Conservation (phyloP, 2,113 vertebrate species). For the Anarhynchus alexandrinus region DNA sequence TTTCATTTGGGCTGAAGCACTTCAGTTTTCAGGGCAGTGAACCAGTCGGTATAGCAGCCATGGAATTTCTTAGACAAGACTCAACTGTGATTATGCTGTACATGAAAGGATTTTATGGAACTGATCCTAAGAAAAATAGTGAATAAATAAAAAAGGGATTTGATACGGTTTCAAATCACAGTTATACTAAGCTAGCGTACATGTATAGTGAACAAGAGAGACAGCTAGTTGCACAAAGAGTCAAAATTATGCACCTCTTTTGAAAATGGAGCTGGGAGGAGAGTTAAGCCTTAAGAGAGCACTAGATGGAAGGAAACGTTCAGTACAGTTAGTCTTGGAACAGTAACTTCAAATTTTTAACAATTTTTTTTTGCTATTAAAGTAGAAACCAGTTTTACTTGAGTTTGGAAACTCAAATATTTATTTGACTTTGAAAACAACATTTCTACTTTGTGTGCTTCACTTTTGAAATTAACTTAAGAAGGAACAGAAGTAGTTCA, state of each 20-base stretch:
- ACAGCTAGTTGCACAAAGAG: background rate
- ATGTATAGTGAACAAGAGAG: background rate
- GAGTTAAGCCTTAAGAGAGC: background rate
- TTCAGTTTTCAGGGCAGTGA: background rate
- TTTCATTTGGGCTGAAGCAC: background rate
- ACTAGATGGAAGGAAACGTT: background rate
- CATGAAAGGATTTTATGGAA: background rate
- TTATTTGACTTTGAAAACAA: background rate
- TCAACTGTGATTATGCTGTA: background rate
- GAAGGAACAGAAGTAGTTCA: background rate
- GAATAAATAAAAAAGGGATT: conserved; percentile 30
- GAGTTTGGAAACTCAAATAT: background rate
- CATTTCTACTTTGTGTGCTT: background rate
- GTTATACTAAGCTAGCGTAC: background rate
- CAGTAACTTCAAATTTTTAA: background rate
- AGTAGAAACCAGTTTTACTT: background rate
- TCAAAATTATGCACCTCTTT: background rate
- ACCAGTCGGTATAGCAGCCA: conserved; percentile 4
- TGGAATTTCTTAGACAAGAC: background rate
- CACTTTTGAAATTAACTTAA: background rate
- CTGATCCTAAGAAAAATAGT: background rate
- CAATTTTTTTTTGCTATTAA: background rate
- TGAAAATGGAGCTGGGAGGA: background rate
- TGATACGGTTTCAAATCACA: background rate
- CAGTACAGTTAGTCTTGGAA: background rate